Conservation (phyloP, 2,113 vertebrate species). For the Labeo rohita region DNA sequence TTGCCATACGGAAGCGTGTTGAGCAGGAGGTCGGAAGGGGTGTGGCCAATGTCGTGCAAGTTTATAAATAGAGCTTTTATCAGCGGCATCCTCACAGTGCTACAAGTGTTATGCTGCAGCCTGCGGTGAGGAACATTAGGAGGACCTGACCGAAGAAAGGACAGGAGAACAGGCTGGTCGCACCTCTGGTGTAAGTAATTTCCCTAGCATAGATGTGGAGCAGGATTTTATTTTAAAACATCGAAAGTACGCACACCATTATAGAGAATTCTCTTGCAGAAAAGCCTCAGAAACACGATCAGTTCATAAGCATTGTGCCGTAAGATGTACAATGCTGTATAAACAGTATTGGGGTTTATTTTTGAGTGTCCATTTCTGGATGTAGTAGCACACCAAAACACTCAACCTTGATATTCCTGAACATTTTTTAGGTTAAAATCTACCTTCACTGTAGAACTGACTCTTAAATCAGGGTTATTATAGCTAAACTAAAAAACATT, state of each 20-base stretch:
- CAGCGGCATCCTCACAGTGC: background rate
- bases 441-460: background rate
- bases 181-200: background rate
- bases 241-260: background rate
- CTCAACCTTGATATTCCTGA: background rate
- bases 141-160: background rate
- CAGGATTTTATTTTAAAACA: background rate
- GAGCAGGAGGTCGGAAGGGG: background rate
- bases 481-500: background rate
- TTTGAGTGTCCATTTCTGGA: background rate
- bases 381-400: background rate
- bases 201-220: background rate
- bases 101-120: background rate
- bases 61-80: conserved; percentile 2
- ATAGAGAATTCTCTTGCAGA: background rate
- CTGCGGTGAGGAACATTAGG: background rate
- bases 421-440: background rate
- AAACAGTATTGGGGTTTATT: background rate
- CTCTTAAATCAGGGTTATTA: background rate
- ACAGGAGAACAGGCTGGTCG: background rate
- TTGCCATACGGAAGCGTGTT: background rate
- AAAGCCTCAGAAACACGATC: no score
- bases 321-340: background rate
- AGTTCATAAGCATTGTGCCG: background rate
- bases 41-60: background rate